Conservation (phyloP, 2,797 vertebrate species). For the Anguilla megastoma region DNA sequence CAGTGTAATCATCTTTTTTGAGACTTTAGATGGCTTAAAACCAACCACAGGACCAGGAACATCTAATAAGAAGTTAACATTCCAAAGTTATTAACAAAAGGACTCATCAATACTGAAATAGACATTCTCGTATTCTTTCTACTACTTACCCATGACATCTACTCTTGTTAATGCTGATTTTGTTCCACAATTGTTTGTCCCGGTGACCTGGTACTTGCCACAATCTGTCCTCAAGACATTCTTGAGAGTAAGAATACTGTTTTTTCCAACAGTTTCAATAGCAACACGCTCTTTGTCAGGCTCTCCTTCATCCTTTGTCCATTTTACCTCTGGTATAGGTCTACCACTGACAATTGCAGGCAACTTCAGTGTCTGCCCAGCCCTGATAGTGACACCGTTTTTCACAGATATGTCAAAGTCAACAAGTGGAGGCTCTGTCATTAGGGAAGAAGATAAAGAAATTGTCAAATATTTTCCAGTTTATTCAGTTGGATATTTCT, state of each 20-base stretch:
- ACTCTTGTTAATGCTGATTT: slow-evolving; percentile 84
- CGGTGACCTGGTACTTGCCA: slow-evolving; percentile 89
- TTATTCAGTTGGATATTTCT: background rate
- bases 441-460: slow-evolving; percentile 38
- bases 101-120: background rate
- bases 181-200: slow-evolving; percentile 86
- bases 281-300: slow-evolving; percentile 85
- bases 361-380: slow-evolving; percentile 84
- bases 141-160: slow-evolving; percentile 88
- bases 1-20: slow-evolving; percentile 94
- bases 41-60: slow-evolving; percentile 93
- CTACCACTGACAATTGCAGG: slow-evolving; percentile 89
- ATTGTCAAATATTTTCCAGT: background rate
- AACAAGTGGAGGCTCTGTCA: slow-evolving; percentile 83
- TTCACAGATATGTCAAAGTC: slow-evolving; percentile 88
- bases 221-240: slow-evolving; percentile 86
- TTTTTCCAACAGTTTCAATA: slow-evolving; percentile 85
- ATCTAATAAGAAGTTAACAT: slow-evolving; percentile 70
- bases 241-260: slow-evolving; percentile 82
- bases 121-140: background rate
- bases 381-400: slow-evolving; percentile 84
- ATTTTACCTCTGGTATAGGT: slow-evolving; percentile 83
- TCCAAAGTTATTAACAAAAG: background rate
- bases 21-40: slow-evolving; percentile 94
- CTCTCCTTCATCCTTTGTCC: slow-evolving; percentile 83